Conservation (phyloP, 2,888 invertebrate species). For the Erebia palarica region DNA sequence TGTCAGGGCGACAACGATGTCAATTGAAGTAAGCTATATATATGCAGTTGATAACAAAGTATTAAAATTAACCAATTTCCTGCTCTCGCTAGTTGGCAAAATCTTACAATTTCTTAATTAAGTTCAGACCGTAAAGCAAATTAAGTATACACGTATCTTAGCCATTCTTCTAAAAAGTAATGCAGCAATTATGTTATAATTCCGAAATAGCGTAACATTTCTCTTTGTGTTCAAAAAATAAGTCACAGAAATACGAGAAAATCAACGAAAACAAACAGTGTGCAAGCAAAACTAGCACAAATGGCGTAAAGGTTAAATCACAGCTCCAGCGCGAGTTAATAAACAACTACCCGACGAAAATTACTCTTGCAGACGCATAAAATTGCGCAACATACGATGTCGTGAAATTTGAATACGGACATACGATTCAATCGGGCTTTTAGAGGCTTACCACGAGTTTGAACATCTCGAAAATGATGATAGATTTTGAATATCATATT, state of each 20-base stretch:
- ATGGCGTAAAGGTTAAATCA: slow-evolving; percentile 35
- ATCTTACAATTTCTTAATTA: too few relatives aligned
- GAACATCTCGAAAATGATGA: too few relatives aligned
- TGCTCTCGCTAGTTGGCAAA: too few relatives aligned
- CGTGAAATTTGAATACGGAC: slow-evolving; percentile 42
- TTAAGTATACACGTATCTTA: too few relatives aligned
- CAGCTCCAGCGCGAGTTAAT: slow-evolving; percentile 35
- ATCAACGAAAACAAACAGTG: slow-evolving; percentile 21
- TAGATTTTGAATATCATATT: too few relatives aligned
- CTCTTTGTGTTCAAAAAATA: slow-evolving; percentile 2
- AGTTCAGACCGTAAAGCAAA: too few relatives aligned
- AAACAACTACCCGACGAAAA: slow-evolving; percentile 37
- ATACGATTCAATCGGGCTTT: slow-evolving; percentile 41
- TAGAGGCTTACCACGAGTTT: too few relatives aligned
- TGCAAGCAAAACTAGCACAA: slow-evolving; percentile 22
- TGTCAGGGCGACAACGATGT: too few relatives aligned
- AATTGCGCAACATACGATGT: slow-evolving; percentile 38
- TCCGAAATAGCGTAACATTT: neutral
- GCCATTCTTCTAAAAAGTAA: neutral
- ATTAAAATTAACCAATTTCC: too few relatives aligned
- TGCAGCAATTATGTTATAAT: neutral
- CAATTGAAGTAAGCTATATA: too few relatives aligned
- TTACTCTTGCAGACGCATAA: slow-evolving; percentile 37
- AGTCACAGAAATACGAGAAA: slow-evolving; percentile 14
- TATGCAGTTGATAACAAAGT: too few relatives aligned